Base-by-base conservation (phyloP, 2,113 vertebrate species). In the Myrmecobius fasciatus region DNA sequence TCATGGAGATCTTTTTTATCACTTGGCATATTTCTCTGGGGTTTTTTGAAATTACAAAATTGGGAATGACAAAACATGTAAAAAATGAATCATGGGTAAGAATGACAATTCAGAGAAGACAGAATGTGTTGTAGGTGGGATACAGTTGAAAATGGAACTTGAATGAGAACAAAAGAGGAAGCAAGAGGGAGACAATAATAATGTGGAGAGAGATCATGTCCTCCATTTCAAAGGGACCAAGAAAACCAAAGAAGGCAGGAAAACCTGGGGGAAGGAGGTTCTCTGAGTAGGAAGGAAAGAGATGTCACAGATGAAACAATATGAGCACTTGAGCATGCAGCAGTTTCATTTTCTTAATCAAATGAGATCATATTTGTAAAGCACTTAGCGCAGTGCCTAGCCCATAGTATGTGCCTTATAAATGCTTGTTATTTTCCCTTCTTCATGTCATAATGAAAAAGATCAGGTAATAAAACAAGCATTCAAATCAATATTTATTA, bases 31-130 rank as follows among this genome's bases (percentile, higher is more conserved):
- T 96, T 97, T 96, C 94, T 95, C 95, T 95, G 53, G 51, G 53
- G 36, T 95, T 96, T 97, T 97, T 97, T 97, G 93, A 97, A 98
- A 97, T 91, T 94, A 92, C 95, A 98, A 98, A 97, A 98, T 98
- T 98, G 98, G 97, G 97, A 98, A 97, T 98, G 97, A 98, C 98
- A 98, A 98, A 98, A 97, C 97, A 98, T 1, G 96, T 94, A 98
- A 95, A 98, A 67, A 98, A 96, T 98, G 98, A 98, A 96, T 98
- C 98, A 97, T 96, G 97, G 97, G 96, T 97, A 97, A 97, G 97
- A 98, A 91, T 96, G 98, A 98, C 97, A 97, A 97, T 91, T 98
- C 94, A 97, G 96, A 98, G 98, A 97, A 98, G 96, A 96, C 93
- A 98, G 97, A 98, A 97, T 97, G 93, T 95, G 91, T 93, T 97